Conservation (phyloP, 2,888 invertebrate genomes). For the Perithous albicinctus region DNA sequence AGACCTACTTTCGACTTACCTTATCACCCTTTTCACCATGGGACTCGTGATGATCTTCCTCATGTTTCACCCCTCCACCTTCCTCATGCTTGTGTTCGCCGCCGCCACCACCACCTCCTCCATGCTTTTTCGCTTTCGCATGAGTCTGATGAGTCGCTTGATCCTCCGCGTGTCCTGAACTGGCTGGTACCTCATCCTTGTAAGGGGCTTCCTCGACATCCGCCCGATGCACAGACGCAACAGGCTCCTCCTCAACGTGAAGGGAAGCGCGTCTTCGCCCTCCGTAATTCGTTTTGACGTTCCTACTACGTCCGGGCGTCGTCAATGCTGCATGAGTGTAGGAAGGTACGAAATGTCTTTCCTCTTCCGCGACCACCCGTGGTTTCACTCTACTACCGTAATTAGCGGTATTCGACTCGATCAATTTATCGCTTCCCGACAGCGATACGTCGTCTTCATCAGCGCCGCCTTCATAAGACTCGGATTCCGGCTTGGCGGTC, state of each 20-base stretch:
- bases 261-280: background rate
- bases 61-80: conserved; percentile 78
- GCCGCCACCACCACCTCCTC: conserved; percentile 23
- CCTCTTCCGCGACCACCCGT: background rate
- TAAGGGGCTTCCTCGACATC: conserved; percentile 9
- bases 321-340: background rate
- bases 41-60: conserved; percentile 78
- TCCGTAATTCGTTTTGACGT: conserved; percentile 3
- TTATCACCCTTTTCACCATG: conserved; percentile 81
- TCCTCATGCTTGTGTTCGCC: conserved; percentile 72
- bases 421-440: background rate
- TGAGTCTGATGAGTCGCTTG: conserved; percentile 47
- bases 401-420: background rate
- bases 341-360: background rate
- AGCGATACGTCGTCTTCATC: background rate
- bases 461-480: conserved; percentile 15
- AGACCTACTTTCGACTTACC: conserved; percentile 59
- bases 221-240: conserved; percentile 27
- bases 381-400: conserved; percentile 46
- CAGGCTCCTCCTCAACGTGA: conserved; percentile 26
- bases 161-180: conserved; percentile 46
- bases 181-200: conserved; percentile 37
- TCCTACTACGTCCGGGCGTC: background rate
- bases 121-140: conserved; percentile 32
- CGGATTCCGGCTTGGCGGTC: background rate